phyloP scores from a whole-genome alignment of 2,797 vertebrate species.

The Myotis daubentonii region DNA sequence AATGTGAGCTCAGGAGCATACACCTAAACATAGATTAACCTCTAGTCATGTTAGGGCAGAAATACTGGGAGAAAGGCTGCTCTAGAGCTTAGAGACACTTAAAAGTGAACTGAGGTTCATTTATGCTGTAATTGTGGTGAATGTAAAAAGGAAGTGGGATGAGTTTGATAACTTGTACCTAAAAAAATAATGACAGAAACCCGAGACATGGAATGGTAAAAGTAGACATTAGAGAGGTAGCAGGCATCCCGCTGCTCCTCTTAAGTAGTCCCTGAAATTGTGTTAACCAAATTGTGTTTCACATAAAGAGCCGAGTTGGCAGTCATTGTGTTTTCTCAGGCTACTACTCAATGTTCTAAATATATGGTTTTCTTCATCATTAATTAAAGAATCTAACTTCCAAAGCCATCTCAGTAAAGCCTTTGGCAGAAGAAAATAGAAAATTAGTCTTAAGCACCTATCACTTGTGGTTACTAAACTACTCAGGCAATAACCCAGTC shows the following conservation, averaged over 20 bases:
- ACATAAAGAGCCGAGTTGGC: background rate
- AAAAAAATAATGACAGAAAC: background rate
- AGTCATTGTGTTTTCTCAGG: background rate
- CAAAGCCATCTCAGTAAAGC: background rate
- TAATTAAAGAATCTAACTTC: background rate
- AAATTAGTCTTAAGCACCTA: background rate
- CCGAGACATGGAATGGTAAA: background rate
- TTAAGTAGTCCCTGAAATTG: background rate
- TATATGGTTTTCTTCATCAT: background rate
- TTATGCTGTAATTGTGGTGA: background rate
- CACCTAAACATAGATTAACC: background rate
- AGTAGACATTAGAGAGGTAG: background rate
- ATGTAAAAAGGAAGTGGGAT: background rate
- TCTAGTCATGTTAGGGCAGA: background rate
- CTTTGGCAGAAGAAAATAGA: background rate
- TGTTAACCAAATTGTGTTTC: background rate
- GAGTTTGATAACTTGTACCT: background rate
- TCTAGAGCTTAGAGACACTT: background rate
- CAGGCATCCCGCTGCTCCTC: background rate
- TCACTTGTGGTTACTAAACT: background rate
- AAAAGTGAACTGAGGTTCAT: background rate
- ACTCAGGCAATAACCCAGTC: background rate
- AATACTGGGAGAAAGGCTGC: background rate
- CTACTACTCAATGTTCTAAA: background rate
- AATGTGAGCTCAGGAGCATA: background rate